Conservation (phyloP, 2,797 vertebrate genomes). For the Rhynchotus rufescens region DNA sequence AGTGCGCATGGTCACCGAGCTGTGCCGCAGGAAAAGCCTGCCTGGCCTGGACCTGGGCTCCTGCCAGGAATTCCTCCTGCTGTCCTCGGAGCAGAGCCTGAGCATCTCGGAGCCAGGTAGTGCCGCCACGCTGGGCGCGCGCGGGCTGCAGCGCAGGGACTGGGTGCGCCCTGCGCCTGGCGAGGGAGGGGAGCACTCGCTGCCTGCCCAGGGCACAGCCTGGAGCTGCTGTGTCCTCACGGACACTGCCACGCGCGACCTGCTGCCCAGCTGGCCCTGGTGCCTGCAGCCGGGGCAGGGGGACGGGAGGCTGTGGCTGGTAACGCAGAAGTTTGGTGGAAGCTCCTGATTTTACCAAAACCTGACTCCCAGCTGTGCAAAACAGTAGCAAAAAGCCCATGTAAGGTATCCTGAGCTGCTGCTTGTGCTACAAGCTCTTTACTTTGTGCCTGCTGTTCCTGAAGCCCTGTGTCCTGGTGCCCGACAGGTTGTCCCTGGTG, state of each 20-base stretch:
- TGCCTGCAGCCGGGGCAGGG: accelerated
- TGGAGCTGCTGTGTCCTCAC: too few relatives aligned
- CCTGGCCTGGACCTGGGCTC: constrained; percentile 81
- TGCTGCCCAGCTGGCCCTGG: neutral
- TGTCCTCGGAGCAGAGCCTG: constrained; percentile 80
- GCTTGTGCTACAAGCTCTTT: neutral
- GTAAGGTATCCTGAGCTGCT: neutral
- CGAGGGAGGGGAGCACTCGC: neutral
- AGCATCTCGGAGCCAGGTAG: constrained; percentile 69
- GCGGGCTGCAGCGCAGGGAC: neutral
- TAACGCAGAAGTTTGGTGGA: neutral
- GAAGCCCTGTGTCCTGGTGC: neutral
- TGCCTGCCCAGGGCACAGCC: too few relatives aligned
- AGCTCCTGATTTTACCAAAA: neutral
- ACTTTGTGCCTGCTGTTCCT: neutral
- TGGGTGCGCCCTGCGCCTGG: too few relatives aligned
- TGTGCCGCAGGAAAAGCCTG: constrained; percentile 77
- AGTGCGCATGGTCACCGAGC: constrained; percentile 78
- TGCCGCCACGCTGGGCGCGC: neutral
- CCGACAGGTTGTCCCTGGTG: accelerated
- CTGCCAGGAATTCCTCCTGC: constrained; percentile 84
- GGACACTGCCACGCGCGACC: too few relatives aligned
- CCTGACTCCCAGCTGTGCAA: neutral
- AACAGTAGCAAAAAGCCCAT: neutral
- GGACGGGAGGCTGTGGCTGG: neutral